phyloP scores from a whole-genome alignment of 1,140 invertebrate genomes.

The Nomia melanderi region DNA sequence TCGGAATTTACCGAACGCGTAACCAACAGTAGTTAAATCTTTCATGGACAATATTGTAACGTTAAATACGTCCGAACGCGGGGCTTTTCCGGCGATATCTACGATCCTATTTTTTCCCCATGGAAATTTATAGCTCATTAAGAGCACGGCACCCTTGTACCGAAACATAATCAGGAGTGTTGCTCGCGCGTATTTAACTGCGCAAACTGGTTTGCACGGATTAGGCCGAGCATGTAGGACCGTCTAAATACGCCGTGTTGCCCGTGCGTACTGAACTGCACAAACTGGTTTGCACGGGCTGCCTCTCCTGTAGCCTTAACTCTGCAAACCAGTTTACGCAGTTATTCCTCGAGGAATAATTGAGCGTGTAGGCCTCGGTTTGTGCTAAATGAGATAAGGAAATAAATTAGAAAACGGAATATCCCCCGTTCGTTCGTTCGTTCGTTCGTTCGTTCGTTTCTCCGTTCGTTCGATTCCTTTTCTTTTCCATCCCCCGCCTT shows the following conservation, averaged over 20 bases:
- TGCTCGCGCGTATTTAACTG: conserved; percentile 39
- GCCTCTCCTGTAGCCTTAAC: conserved; percentile 35
- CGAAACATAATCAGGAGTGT: conserved; percentile 37
- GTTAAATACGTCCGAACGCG: background rate
- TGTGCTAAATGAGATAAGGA: conserved; percentile 42
- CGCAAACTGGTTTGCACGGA: conserved; percentile 48
- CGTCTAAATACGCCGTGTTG: conserved; percentile 47
- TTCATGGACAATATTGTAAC: background rate
- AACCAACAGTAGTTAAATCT: too few species aligned
- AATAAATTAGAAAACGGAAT: conserved; percentile 42
- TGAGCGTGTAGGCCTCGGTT: conserved; percentile 48
- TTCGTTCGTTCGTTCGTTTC: too few species aligned
- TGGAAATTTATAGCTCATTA: background rate
- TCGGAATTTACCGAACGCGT: too few species aligned
- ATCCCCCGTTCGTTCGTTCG: conserved; percentile 15
- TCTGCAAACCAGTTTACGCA: conserved; percentile 49
- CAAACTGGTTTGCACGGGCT: conserved; percentile 40
- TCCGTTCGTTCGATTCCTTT: background rate
- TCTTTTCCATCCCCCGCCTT: background rate
- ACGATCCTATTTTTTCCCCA: background rate
- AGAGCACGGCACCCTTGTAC: background rate
- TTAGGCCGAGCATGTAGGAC: conserved; percentile 43
- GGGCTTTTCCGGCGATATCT: background rate
- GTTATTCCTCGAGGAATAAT: conserved; percentile 48
- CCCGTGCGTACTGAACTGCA: conserved; percentile 43